Evolutionary conservation across 2,113 vertebrate species (phyloP).

Genomic region (Tetraodon nigroviridis): DNA sequence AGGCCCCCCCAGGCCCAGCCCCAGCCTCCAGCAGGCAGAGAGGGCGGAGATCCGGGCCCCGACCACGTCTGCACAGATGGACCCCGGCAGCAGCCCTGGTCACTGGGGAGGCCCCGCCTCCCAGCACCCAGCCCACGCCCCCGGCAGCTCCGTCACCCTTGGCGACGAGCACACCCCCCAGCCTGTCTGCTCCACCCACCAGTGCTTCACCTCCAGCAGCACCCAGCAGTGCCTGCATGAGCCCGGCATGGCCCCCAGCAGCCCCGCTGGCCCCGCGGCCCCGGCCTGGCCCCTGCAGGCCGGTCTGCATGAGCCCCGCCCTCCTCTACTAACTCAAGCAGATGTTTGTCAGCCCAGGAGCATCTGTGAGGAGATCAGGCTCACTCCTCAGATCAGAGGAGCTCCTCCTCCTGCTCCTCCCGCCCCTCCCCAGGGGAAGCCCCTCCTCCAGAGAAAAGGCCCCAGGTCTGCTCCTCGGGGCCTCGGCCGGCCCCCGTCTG

Average conservation of each 20-base stretch:
- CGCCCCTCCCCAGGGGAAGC: conserved; percentile 51
- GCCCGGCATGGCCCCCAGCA: conserved; percentile 62
- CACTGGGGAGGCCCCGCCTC: too few relatives aligned
- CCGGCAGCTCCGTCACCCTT: conserved; percentile 3
- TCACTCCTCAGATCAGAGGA: conserved; percentile 75
- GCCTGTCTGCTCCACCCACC: conserved; percentile 62
- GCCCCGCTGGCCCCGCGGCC: neutral
- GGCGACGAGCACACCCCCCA: conserved; percentile 36
- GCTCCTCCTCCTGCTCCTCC: conserved; percentile 55
- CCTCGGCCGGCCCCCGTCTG: conserved; percentile 86
- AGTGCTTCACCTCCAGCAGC: conserved; percentile 49
- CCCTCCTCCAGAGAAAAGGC: conserved; percentile 61
- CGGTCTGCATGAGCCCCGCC: conserved; percentile 81
- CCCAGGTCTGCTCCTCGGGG: conserved; percentile 45
- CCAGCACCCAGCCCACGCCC: too few relatives aligned
- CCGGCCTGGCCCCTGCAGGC: conserved; percentile 36
- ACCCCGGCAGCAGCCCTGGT: too few relatives aligned
- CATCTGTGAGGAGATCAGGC: conserved; percentile 81
- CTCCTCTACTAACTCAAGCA: conserved; percentile 71
- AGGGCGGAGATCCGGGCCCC: too few relatives aligned
- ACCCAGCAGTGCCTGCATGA: conserved; percentile 80
- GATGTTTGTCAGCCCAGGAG: conserved; percentile 76
- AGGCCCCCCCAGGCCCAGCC: too few relatives aligned
- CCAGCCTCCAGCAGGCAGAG: too few relatives aligned
- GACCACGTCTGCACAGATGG: too few relatives aligned